Base-by-base conservation (phyloP, 92 coral and sea anemone species). In the Phenganax subtilis region DNA sequence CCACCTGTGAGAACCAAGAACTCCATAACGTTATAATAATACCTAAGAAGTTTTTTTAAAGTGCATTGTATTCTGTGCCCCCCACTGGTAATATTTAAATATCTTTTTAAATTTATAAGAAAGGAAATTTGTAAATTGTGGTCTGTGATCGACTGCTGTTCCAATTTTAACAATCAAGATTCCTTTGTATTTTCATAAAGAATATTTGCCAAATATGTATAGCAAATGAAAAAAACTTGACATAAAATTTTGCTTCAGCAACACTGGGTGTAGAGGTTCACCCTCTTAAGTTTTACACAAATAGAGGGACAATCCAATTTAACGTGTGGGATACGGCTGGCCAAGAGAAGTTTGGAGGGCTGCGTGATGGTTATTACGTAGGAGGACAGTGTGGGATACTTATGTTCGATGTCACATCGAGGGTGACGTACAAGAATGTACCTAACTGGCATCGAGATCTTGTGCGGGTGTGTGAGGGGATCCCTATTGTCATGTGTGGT, bases 321-420 rank as follows among this genome's bases (percentile, higher is more conserved):
- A 92, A 92, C 66, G 90, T 87, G 16, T 92, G 97, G 97, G 97
- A 92, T 53, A 92, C 97, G 12, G 97, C 94, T 56, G 97, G 97
- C 7, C 97, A 92, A 59, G 97, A 92, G 74, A 92, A 92, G 86
- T 88, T 90, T 88, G 97, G 97, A 62, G 97, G 94, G 12, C 74
- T 92, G 12, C 87, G 97, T 75, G 97, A 92, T 80, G 97, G 97
- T n/a, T 92, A 90, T 82, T 92, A 92, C 77, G 87, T 88, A 74
- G 89, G 86, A 68, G 97, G 93, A 57, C 97, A 92, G 87, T 92
- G 97, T 85, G 97, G 91, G 7, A 92, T 92, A 61, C 88, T 92
- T 80, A 90, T 92, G 92, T 92, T 92, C 88, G 97, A 92, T 75
- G 97, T 92, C 31, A 92, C 97, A 51, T 88, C 97, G 72, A 87